Evolutionary conservation across 2,113 vertebrate genomes (phyloP).

Genomic region (Lasiurus cinereus): DNA sequence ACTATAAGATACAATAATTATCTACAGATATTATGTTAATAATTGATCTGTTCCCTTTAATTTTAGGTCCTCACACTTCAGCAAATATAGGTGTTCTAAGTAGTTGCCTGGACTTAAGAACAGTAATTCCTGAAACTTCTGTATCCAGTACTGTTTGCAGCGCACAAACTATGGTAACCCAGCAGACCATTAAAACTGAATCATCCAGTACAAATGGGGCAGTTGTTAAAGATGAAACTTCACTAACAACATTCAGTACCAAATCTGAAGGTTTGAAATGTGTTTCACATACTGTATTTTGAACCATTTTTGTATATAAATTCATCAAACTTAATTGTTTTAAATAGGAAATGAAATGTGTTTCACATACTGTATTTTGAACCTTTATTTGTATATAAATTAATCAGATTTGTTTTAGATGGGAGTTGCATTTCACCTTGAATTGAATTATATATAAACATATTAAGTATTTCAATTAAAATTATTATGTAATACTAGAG

Average conservation of each 20-base stretch:
- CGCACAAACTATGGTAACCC: slow-evolving; percentile 88
- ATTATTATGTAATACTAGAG: background rate
- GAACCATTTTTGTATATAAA: slow-evolving; percentile 84
- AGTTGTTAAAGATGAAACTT: slow-evolving; percentile 91
- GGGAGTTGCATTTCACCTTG: slow-evolving; percentile 72
- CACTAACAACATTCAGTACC: slow-evolving; percentile 89
- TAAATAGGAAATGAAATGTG: slow-evolving; percentile 84
- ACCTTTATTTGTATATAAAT: slow-evolving; percentile 68
- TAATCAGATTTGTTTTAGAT: slow-evolving; percentile 78
- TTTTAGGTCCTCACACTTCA: slow-evolving; percentile 87
- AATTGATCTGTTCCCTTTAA: slow-evolving; percentile 72
- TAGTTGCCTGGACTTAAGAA: slow-evolving; percentile 88
- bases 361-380: slow-evolving; percentile 89
- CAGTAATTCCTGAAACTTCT: slow-evolving; percentile 86
- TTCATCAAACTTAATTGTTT: slow-evolving; percentile 79
- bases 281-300: slow-evolving; percentile 90
- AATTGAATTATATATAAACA: slow-evolving; percentile 32
- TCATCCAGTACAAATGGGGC: slow-evolving; percentile 90
- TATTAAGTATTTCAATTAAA: slow-evolving; percentile 55
- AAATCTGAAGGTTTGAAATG: slow-evolving; percentile 90
- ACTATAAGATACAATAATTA: background rate
- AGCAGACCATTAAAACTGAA: slow-evolving; percentile 90
- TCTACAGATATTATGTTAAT: slow-evolving; percentile 22
- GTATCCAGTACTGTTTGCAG: slow-evolving; percentile 86
- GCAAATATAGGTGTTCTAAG: slow-evolving; percentile 87